Evolutionary conservation across 2,888 invertebrate genomes (phyloP).

Genomic region (Alcis repandata): DNA sequence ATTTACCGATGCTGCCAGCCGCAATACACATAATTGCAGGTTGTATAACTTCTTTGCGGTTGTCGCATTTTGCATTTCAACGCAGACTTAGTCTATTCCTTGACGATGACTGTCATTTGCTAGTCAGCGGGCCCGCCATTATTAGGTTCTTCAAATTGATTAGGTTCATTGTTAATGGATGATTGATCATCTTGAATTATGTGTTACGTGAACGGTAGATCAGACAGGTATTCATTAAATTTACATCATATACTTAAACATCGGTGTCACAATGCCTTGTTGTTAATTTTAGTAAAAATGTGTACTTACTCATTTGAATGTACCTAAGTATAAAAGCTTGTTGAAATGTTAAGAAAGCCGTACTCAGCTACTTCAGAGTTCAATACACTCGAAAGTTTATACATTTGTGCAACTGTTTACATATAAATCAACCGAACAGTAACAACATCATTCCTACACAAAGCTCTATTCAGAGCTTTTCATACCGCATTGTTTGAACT

Average conservation of each 20-base stretch:
- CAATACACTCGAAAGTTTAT: constrained; percentile 34
- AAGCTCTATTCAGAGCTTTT: constrained; percentile 52
- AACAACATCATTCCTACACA: constrained; percentile 45
- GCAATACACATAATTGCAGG: constrained; percentile 67
- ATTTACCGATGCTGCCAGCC: constrained; percentile 61
- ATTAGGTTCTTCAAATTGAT: constrained; percentile 64
- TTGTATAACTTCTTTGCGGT: constrained; percentile 69
- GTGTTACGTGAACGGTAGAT: constrained; percentile 42
- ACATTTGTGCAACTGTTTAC: constrained; percentile 49
- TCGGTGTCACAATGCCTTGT: constrained; percentile 8
- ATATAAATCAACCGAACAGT: constrained; percentile 52
- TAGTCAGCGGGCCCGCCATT: constrained; percentile 55
- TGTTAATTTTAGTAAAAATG: constrained; percentile 1
- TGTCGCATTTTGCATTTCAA: constrained; percentile 61
- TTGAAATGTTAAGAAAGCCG: constrained; percentile 12
- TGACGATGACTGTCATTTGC: constrained; percentile 63
- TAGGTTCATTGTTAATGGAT: constrained; percentile 66
- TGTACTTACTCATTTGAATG: background rate
- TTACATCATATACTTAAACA: constrained; percentile 18
- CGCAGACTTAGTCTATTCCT: constrained; percentile 58
- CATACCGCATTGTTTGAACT: constrained; percentile 68
- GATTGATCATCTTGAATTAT: constrained; percentile 55
- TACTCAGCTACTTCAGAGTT: constrained; percentile 27
- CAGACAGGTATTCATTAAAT: constrained; percentile 25
- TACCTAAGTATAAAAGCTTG: constrained; percentile 7